These are phyloP conservation scores for Agonopterix arenella DNA, from an alignment of 2,888 invertebrate genomes.

Conservation along the genomic window DNA sequence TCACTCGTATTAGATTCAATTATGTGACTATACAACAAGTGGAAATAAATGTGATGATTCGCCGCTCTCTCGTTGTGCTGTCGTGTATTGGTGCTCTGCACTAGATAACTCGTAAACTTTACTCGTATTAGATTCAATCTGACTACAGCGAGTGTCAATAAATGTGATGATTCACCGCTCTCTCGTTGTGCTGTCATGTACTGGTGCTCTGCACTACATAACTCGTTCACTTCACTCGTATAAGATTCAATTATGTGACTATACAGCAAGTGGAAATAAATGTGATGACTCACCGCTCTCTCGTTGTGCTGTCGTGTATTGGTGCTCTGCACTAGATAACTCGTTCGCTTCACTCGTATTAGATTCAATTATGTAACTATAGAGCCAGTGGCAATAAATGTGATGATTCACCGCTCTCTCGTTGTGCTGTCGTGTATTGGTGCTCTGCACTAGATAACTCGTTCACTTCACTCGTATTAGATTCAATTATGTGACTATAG, in stretches of 20 bases:
- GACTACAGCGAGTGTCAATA: too few species aligned
- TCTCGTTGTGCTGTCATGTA: slow-evolving; percentile 32
- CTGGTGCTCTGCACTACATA: slow-evolving; percentile 16
- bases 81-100: slow-evolving; percentile 17
- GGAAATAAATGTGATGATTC: too few species aligned
- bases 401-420: slow-evolving; percentile 12
- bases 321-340: slow-evolving; percentile 45
- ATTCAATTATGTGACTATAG: too few species aligned
- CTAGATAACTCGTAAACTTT: slow-evolving; percentile 69
- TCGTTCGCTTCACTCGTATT: slow-evolving; percentile 61
- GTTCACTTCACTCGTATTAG: too few species aligned
- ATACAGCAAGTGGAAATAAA: too few species aligned
- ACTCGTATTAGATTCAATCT: slow-evolving; percentile 21
- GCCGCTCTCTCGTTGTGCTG: too few species aligned
- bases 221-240: too few species aligned
- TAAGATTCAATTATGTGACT: too few species aligned
- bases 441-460: slow-evolving; percentile 6
- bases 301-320: slow-evolving; percentile 32
- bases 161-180: slow-evolving; percentile 12
- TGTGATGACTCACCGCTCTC: slow-evolving; percentile 12
- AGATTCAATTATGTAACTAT: too few species aligned
- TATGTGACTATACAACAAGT: too few species aligned
- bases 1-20: too few species aligned
- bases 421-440: slow-evolving; percentile 38
- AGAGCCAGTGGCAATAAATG: too few species aligned